Evolutionary conservation across 2,888 invertebrate species (phyloP).

Genomic region (Strigamia transsilvanica): DNA sequence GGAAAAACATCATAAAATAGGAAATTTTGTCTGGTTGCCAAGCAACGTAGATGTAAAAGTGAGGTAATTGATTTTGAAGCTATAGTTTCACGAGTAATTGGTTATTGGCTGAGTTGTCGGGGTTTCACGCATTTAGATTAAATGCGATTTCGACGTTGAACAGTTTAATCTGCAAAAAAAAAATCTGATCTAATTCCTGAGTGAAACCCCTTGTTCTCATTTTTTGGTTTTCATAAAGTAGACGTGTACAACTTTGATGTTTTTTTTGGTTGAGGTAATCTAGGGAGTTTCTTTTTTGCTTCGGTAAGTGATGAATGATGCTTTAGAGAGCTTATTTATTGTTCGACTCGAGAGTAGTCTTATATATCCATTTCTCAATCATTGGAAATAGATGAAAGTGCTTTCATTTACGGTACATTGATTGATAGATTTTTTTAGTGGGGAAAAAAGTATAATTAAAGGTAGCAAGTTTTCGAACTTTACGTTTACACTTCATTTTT

Average conservation of each 20-base stretch:
- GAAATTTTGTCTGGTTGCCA: conserved; percentile 12
- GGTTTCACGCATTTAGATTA: neutral
- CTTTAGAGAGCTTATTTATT: conserved; percentile 20
- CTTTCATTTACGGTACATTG: neutral
- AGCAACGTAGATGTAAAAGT: neutral
- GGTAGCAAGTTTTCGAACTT: no score
- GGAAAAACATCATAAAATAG: neutral
- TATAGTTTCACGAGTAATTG: conserved; percentile 29
- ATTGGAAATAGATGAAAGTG: conserved; percentile 18
- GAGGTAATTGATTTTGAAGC: conserved; percentile 8
- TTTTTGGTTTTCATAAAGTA: neutral
- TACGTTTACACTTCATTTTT: no score
- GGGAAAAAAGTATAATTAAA: neutral
- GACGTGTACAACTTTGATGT: neutral
- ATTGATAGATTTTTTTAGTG: neutral
- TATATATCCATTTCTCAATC: conserved; percentile 26
- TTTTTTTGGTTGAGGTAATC: conserved; percentile 5
- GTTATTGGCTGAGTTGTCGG: neutral
- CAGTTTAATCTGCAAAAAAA: no score
- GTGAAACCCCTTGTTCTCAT: neutral
- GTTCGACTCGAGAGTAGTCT: conserved; percentile 5
- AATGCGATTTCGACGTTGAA: neutral
- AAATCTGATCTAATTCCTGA: no score
- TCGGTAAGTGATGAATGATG: conserved; percentile 13
- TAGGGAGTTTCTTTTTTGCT: neutral